Base-by-base conservation (phyloP, 2,113 vertebrate genomes). In the Parus major region DNA sequence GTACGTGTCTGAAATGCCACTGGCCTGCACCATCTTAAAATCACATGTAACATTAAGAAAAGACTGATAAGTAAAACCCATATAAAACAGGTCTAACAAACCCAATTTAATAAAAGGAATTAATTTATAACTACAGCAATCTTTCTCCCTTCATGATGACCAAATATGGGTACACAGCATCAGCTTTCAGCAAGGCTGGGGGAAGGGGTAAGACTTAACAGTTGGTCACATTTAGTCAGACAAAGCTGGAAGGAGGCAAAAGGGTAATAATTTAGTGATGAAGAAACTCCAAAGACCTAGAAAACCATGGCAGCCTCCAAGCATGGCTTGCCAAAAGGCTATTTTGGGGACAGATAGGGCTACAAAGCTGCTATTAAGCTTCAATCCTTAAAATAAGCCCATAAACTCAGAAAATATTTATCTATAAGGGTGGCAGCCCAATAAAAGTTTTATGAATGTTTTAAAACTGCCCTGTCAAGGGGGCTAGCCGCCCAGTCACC, bases 381-480 rank as follows among this genome's bases (percentile, higher is more conserved):
- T 68, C 85, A 94, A 61, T 90, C 76, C 95, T 91, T 96, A 96
- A 97, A 97, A 97, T 92, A 97, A 96, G 91, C 93, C 94, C 87
- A 97, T 98, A 98, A 98, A 98, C 95, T 95, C 55, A 81, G 93
- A 97, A 97, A 98, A 97, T 97, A 97, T 98, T 97, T 97, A 97
- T 98, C 97, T 97, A 90, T 91, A 98, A 97, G 98, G 97, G 98
- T 98, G 97, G 98, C 94, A 98, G 97, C 71, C 96, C 95, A 95
- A 96, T 98, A 98, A 98, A 98, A 97, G 71, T 97, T 98, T 98
- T 98, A 98, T 95, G 95, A 96, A 97, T 94, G 95, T 96, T 98
- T 98, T 97, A 97, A 90, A 95, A 93, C 76, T 95, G 95, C 94
- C 96, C 97, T 86, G 89, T 97, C 96, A 96, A 96, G 96, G 93